Evolutionary conservation across 1,140 invertebrate species (phyloP).

Genomic region (Drosophila micromelanica): DNA sequence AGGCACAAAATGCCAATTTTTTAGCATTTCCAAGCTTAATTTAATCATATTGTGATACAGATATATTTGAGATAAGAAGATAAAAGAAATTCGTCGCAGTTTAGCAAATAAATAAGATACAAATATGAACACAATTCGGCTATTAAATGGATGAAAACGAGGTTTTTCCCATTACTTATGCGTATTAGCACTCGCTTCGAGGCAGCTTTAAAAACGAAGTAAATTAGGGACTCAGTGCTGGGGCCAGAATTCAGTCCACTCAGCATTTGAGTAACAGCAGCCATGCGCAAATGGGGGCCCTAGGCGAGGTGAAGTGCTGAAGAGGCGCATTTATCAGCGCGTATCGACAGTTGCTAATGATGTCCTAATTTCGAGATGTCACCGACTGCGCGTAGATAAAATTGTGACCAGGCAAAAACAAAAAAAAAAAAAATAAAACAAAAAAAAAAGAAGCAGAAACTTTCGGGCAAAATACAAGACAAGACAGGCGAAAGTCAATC

Average conservation of each 20-base stretch:
- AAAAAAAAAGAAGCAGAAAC: conserved; percentile 3
- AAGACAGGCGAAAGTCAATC: conserved; percentile 53
- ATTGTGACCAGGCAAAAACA: conserved; percentile 13
- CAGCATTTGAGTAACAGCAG: conserved; percentile 23
- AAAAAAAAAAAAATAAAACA: conserved; percentile 9
- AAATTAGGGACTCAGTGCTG: conserved; percentile 27
- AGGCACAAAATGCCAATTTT: too few relatives aligned
- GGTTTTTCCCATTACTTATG: background rate
- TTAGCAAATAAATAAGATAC: conserved; percentile 3
- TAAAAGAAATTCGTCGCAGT: conserved; percentile 1
- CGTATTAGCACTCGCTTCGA: conserved; percentile 16
- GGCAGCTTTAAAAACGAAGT: conserved; percentile 55
- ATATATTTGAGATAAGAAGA: background rate
- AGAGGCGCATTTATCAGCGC: conserved; percentile 64
- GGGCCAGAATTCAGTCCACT: background rate
- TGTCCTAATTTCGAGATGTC: conserved; percentile 81
- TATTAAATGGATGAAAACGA: conserved; percentile 6
- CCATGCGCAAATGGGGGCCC: too few relatives aligned
- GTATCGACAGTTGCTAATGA: conserved; percentile 82
- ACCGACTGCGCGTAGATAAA: conserved; percentile 72
- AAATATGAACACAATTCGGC: conserved; percentile 1
- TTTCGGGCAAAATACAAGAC: conserved; percentile 18
- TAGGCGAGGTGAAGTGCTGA: too few relatives aligned
- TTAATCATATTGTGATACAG: conserved; percentile 4
- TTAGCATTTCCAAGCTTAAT: conserved; percentile 3